A percentile compares a stretch with the other conserved stretches of the same genome.
Evolutionary conservation across 1,140 invertebrate genomes (phyloP).

Genomic region (Phortica variegata): DNA sequence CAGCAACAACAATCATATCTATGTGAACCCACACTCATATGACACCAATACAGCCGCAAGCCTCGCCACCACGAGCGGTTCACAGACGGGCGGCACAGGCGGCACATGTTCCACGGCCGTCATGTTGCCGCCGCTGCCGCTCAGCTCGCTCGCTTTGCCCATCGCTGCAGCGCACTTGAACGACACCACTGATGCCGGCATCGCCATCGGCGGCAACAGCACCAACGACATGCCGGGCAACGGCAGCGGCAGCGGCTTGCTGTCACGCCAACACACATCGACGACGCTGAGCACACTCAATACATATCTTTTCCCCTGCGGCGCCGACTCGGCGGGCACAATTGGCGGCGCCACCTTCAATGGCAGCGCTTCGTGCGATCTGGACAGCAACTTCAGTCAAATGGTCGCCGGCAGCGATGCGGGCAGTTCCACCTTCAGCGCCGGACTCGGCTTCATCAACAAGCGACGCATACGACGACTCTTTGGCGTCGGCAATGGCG

Average conservation of each 20-base stretch:
- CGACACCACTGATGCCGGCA: conserved; percentile 4
- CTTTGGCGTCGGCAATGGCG: conserved; percentile 33
- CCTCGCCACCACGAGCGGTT: conserved; percentile 29
- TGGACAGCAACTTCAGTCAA: conserved; percentile 52
- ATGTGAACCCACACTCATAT: conserved; percentile 52
- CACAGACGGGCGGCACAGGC: conserved; percentile 10
- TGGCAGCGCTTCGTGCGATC: conserved; percentile 40
- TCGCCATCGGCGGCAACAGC: conserved; percentile 2
- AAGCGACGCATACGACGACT: conserved; percentile 43
- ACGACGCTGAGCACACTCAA: conserved; percentile 49
- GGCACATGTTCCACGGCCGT: conserved; percentile 26
- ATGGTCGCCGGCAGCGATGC: conserved; percentile 39
- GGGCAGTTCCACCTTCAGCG: conserved; percentile 23
- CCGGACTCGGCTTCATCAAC: conserved; percentile 45
- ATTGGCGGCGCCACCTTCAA: conserved; percentile 32
- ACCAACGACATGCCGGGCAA: conserved; percentile 9
- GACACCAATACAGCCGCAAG: conserved; percentile 30
- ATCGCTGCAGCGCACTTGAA: conserved; percentile 10
- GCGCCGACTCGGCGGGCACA: conserved; percentile 43
- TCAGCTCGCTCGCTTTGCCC: background rate
- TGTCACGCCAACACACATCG: conserved; percentile 30
- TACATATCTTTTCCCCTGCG: conserved; percentile 53
- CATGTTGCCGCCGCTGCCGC: conserved; percentile 34
- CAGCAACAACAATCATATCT: conserved; percentile 51
- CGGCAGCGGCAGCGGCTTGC: conserved; percentile 1